A percentile compares a stretch with the other conserved stretches of the same genome.
Conservation (phyloP, 92 coral and sea anemone genomes). For the Palythoa heliodiscus region DNA sequence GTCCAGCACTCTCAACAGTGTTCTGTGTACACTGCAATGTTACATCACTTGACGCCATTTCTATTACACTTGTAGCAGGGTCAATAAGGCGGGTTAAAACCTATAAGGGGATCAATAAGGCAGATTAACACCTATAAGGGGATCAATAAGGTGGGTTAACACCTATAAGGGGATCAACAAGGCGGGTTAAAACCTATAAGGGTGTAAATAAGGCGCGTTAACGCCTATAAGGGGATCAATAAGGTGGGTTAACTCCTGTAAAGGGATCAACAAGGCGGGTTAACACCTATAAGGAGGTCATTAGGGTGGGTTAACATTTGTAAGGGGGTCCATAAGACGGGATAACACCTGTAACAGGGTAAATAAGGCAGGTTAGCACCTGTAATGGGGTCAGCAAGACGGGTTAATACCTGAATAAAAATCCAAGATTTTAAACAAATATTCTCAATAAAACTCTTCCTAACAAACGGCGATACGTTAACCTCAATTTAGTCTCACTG, state of each 20-base stretch:
- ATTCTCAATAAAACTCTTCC: too few species aligned
- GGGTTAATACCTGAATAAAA: too few species aligned
- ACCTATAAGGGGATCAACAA: slow-evolving; percentile 17
- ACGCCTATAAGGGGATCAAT: slow-evolving; percentile 26
- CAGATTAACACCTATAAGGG: slow-evolving; percentile 22
- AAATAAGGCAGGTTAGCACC: too few species aligned
- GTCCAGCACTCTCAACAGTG: slow-evolving; percentile 53
- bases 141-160: slow-evolving; percentile 58
- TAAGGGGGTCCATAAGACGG: too few species aligned
- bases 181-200: slow-evolving; percentile 41
- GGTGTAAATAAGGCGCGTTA: slow-evolving; percentile 62
- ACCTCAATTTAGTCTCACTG: too few species aligned
- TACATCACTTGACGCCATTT: slow-evolving; percentile 55
- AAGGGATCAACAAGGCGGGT: slow-evolving; percentile 63
- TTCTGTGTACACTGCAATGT: slow-evolving; percentile 53
- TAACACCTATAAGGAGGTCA: slow-evolving; percentile 35
- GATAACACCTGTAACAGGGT: too few species aligned
- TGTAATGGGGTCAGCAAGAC: too few species aligned
- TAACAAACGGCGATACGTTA: too few species aligned
- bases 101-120: slow-evolving; percentile 23
- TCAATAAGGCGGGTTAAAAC: slow-evolving; percentile 55
- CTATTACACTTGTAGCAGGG: slow-evolving; percentile 67
- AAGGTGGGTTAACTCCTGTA: too few species aligned
- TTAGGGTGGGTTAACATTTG: too few species aligned
- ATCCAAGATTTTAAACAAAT: too few species aligned